Base-by-base conservation (phyloP, 2,888 invertebrate species). In the Odontomyia ornata region DNA sequence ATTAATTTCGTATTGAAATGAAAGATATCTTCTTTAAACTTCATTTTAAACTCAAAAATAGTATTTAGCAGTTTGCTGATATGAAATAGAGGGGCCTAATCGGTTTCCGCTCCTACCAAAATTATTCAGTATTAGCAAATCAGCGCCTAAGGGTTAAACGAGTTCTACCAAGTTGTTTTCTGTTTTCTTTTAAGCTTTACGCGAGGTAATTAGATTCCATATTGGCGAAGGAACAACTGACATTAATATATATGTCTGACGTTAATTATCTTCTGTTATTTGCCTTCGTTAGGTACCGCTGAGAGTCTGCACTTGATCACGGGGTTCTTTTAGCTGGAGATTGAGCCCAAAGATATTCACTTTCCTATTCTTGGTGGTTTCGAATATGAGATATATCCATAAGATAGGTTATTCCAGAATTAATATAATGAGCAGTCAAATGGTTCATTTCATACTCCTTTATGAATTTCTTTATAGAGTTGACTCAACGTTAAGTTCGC, bases 171-270 rank as follows among this genome's bases (percentile, higher is more conserved):
- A 18, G 3, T 30, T 15, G 28, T 23, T 25, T 25, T 69, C 69
- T 7, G 27, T 15, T 18, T 69, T 25, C n/a, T 30, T 30, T 43
- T 5, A 27, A 23, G 72, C 43, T 36, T 76, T 62, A 77, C 79
- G 77, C 80, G 79, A 80, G 80, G 80, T 81, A 80, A 81, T 81
- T 81, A 81, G 81, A 81, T 81, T 80, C 81, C 81, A 80, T 81
- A 80, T 80, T 80, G 80, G 81, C 78, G 79, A 25, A 71, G 52
- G 52, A 80, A 81, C 80, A 80, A 79, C 80, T 81, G 80, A 81
- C 81, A 80, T 81, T 81, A 81, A 81, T 81, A 80, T 81, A 81
- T 80, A 80, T 81, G 80, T 80, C 80, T 80, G 81, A 81, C 81
- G 79, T 81, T 81, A 81, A 81, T 81, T 80, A 81, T 81, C 81